Percentiles rank a stretch among this genome's conserved stretches.
These are phyloP conservation scores for Brachyhypopomus gauderio DNA, from an alignment of 2,113 vertebrate species.

Conservation along the genomic window DNA sequence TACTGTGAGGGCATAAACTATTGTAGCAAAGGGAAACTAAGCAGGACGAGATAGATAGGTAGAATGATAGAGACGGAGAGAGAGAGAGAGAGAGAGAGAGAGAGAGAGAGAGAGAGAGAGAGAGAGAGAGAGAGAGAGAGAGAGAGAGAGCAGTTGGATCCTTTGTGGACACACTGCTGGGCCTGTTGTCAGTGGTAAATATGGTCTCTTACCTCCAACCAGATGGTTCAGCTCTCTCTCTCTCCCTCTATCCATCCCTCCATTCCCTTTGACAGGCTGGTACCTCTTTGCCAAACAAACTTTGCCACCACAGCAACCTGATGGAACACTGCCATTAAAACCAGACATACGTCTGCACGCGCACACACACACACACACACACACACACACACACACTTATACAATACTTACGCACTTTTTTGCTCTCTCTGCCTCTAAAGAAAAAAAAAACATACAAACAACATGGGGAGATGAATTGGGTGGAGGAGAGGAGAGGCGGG, in stretches of 20 bases:
- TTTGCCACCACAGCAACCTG: conserved; percentile 61
- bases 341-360: neutral
- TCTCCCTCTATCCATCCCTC: conserved; percentile 21
- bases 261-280: conserved; percentile 47
- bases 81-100: conserved; percentile 6
- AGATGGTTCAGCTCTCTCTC: conserved; percentile 56
- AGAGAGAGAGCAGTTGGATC: conserved; percentile 12
- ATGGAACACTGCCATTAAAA: conserved; percentile 43
- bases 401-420: neutral
- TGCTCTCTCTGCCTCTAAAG: conserved; percentile 9
- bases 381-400: conserved; percentile 3
- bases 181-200: conserved; percentile 60
- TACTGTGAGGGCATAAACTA: too few species aligned
- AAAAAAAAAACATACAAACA: conserved; percentile 25
- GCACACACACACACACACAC: neutral
- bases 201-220: conserved; percentile 61
- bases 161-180: conserved; percentile 46
- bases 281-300: conserved; percentile 44
- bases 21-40: neutral
- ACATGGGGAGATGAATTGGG: conserved; percentile 38
- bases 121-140: neutral
- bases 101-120: conserved; percentile 16
- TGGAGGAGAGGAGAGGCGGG: conserved; percentile 27
- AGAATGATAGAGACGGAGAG: neutral
- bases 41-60: neutral